phyloP scores from a whole-genome alignment of 1,140 invertebrate genomes.

The Drosophila lowei region DNA sequence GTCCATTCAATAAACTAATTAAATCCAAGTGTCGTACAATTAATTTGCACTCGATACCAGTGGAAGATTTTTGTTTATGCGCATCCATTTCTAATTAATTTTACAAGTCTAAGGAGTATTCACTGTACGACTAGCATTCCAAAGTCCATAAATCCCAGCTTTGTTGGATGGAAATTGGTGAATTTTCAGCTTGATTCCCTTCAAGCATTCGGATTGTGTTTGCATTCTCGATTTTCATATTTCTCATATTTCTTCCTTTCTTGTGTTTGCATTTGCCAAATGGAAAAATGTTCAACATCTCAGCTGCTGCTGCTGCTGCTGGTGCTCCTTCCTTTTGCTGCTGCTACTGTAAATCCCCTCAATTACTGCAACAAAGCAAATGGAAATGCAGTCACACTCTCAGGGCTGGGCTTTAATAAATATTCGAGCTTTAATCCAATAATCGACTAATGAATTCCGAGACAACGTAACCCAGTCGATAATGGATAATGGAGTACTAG shows the following conservation, averaged over 20 bases:
- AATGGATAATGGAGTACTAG: not conserved
- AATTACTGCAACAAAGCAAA: slow-evolving; percentile 39
- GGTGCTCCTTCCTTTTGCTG: no score
- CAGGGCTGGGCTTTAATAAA: slow-evolving; percentile 32
- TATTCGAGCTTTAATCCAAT: slow-evolving; percentile 28
- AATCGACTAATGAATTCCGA: slow-evolving; percentile 37
- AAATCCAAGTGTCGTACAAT: slow-evolving; percentile 50
- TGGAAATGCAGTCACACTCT: slow-evolving; percentile 40
- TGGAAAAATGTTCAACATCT: slow-evolving; percentile 27
- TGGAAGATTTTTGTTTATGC: slow-evolving; percentile 37
- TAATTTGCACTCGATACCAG: slow-evolving; percentile 35
- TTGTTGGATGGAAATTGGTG: slow-evolving; percentile 34
- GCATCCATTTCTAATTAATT: slow-evolving; percentile 39
- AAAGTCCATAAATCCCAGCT: not conserved
- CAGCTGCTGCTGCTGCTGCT: not conserved
- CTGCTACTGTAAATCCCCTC: slow-evolving; percentile 22
- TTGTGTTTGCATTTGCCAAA: slow-evolving; percentile 41
- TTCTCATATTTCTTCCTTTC: slow-evolving; percentile 31
- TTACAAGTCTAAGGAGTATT: not conserved
- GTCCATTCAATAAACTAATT: slow-evolving; percentile 74
- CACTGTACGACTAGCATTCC: not conserved
- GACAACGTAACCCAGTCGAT: not conserved
- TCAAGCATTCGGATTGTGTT: slow-evolving; percentile 48
- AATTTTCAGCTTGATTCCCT: slow-evolving; percentile 49
- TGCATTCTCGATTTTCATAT: slow-evolving; percentile 51